Base-by-base conservation (phyloP, 2,797 vertebrate species). In the Amphiprion clarkii region DNA sequence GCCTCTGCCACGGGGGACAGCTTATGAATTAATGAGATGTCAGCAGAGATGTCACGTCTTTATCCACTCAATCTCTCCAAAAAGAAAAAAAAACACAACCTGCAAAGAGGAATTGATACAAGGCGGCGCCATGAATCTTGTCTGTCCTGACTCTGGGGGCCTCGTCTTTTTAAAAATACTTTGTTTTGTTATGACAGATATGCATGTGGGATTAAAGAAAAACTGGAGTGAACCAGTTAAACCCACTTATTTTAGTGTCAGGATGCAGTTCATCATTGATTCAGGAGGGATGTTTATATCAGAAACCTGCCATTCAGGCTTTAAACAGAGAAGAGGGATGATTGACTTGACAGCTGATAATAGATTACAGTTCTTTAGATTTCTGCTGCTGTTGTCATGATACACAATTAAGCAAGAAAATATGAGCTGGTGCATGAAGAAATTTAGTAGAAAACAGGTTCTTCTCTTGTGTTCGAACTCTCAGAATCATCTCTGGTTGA, bases 21-120 rank as follows among this genome's bases (percentile, higher is more conserved):
- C 82, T 87, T 46, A 78, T 87, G 90, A 91, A 93, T 92, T 90
- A 90, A 93, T 92, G 79, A 87, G 87, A 83, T 83, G 89, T 89
- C 88, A 87, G 88, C 86, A 74, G 74, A 91, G 83, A 81, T 89
- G 87, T 88, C 88, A 85, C 72, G 44, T 84, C 87, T 92, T 83
- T 88, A 93, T 90, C 87, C 83, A 83, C 86, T 90, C 90, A 71
- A 84, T 92, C 87, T 83, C 81, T 60, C 53, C 61, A 9, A 61
- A 78, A 84, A 64, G 74, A 70, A 86, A 73, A 71, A 78, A 70
- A 86, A 68, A 68, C 60, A 72, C 54, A 57, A 58, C 76, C 74
- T 44, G 56, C 54, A 9, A 14, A 21, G 61, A 82, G 56, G 65
- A 79, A 76, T 3, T 55, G 69, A 83, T 74, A 40, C 17, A 27